Percentiles rank a stretch among this genome's conserved stretches.
These are phyloP conservation scores for Hydriomena furcata DNA, from an alignment of 2,888 invertebrate species.

Conservation along the genomic window DNA sequence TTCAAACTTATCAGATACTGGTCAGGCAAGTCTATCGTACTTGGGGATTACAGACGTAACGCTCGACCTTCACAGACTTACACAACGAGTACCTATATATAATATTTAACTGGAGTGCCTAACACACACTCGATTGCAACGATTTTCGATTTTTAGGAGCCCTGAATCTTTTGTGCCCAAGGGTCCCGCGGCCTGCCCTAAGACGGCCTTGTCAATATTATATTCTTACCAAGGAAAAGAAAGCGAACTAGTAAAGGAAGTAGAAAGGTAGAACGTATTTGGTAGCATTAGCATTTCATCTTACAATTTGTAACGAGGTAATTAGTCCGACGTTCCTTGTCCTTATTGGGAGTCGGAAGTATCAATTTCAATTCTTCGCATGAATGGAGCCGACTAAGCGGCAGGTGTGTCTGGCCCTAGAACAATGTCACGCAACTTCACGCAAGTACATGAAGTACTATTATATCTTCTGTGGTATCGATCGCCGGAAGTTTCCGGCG, in stretches of 20 bases:
- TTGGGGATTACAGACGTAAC: too few species aligned
- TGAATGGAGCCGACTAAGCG: slow-evolving; percentile 38
- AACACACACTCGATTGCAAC: too few species aligned
- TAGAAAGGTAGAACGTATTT: slow-evolving; percentile 26
- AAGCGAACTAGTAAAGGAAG: slow-evolving; percentile 16
- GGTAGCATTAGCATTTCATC: slow-evolving; percentile 27
- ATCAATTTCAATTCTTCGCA: slow-evolving; percentile 56
- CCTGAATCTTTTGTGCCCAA: too few species aligned
- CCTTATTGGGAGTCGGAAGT: slow-evolving; percentile 30
- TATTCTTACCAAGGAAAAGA: slow-evolving; percentile 6
- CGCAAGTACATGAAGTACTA: slow-evolving; percentile 33
- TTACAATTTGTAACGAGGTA: slow-evolving; percentile 31
- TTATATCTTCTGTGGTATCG: slow-evolving; percentile 15
- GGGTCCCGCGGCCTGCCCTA: too few species aligned
- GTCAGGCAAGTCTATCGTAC: too few species aligned
- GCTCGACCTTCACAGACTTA: too few species aligned
- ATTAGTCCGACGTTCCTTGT: slow-evolving; percentile 30
- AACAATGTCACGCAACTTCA: slow-evolving; percentile 49
- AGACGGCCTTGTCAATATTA: too few species aligned
- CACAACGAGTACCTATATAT: too few species aligned
- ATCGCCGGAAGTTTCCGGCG: slow-evolving; percentile 57
- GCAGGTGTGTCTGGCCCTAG: slow-evolving; percentile 52
- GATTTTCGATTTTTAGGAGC: too few species aligned
- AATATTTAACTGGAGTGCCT: too few species aligned
- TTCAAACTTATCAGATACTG: too few species aligned